These are phyloP conservation scores for Cotesia typhae DNA, from an alignment of 1,140 invertebrate species.

Conservation along the genomic window DNA sequence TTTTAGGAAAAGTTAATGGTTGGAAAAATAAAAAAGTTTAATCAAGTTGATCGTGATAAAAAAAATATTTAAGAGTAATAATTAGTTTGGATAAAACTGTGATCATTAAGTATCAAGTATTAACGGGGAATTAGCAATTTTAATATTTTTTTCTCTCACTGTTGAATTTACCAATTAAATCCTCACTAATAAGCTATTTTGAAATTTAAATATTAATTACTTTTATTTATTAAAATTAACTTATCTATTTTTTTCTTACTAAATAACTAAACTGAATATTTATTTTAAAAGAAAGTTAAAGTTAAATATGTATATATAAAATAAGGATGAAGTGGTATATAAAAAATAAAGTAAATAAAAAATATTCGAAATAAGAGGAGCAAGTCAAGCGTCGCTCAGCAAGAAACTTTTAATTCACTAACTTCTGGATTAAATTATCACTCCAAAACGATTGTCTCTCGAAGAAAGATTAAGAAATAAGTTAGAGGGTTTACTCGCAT, in stretches of 20 bases:
- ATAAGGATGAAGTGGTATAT: no score
- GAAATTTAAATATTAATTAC: no score
- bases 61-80: no score
- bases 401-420: conserved; percentile 63
- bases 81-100: background rate
- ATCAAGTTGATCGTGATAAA: no score
- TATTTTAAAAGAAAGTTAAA: background rate
- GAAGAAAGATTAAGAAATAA: conserved; percentile 58
- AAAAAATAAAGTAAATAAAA: background rate
- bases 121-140: conserved; percentile 54
- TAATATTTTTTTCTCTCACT: conserved; percentile 43
- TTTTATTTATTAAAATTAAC: no score
- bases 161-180: conserved; percentile 52
- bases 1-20: no score
- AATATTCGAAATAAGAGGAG: conserved; percentile 34
- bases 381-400: conserved; percentile 49
- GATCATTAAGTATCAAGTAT: conserved; percentile 36
- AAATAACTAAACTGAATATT: background rate
- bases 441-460: conserved; percentile 55
- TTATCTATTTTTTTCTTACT: no score
- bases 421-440: conserved; percentile 63
- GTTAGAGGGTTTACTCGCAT: conserved; percentile 28
- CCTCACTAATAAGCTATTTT: background rate
- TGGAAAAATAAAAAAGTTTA: no score
- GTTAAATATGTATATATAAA: no score